Percentiles rank a stretch among this genome's conserved stretches.
Evolutionary conservation across 1,140 invertebrate genomes (phyloP).

Genomic region (Drosophila erecta): DNA sequence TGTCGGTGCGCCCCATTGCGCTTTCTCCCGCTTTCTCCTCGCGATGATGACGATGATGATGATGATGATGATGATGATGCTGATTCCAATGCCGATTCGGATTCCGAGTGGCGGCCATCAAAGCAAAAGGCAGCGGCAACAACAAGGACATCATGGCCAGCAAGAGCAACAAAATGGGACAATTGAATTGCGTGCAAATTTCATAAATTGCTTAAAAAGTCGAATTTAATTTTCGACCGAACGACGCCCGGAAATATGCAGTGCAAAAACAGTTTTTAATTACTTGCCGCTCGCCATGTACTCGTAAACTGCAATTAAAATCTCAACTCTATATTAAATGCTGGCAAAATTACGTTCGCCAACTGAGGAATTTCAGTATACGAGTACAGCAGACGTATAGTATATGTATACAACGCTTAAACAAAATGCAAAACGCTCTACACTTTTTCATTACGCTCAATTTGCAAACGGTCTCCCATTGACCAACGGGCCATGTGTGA

Average conservation of each 20-base stretch:
- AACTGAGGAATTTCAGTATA: slow-evolving; percentile 52
- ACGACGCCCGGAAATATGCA: slow-evolving; percentile 35
- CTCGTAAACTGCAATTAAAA: slow-evolving; percentile 74
- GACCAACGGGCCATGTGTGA: slow-evolving; percentile 12
- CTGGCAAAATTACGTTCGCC: slow-evolving; percentile 57
- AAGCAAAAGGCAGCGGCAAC: slow-evolving; percentile 47
- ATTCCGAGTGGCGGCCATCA: slow-evolving; percentile 46
- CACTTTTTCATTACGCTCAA: slow-evolving; percentile 35
- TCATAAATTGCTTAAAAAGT: slow-evolving; percentile 76
- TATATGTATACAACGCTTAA: slow-evolving; percentile 33
- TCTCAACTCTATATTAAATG: slow-evolving; percentile 65
- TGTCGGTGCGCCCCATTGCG: slow-evolving; percentile 63
- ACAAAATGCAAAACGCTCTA: slow-evolving; percentile 35
- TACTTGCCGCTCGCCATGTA: slow-evolving; percentile 42
- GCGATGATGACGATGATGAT: slow-evolving; percentile 1
- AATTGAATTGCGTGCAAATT: slow-evolving; percentile 79
- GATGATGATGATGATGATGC: slow-evolving; percentile 2
- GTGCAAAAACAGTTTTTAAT: slow-evolving; percentile 60
- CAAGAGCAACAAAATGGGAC: slow-evolving; percentile 46
- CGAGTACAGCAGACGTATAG: background rate
- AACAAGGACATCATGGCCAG: slow-evolving; percentile 12
- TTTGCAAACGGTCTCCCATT: slow-evolving; percentile 33
- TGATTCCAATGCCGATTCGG: slow-evolving; percentile 18
- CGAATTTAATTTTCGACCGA: slow-evolving; percentile 60
- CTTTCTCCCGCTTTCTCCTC: slow-evolving; percentile 22